These are phyloP conservation scores for Sebastes cheni DNA, from an alignment of 2,797 vertebrate genomes.

Conservation along the genomic window DNA sequence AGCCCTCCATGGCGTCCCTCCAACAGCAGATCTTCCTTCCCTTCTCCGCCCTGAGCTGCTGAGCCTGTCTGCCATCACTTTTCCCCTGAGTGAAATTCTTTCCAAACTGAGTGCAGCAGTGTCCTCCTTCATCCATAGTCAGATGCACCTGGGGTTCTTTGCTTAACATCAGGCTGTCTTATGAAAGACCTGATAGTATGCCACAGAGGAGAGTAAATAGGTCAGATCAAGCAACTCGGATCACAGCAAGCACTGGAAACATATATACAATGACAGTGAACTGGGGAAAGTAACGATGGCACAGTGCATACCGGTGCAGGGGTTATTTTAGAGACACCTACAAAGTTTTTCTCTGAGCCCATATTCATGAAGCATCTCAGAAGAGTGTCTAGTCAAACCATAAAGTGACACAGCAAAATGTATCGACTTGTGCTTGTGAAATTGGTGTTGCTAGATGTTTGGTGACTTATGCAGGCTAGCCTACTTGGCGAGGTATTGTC, in stretches of 20 bases:
- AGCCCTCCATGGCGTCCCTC: conserved; percentile 30
- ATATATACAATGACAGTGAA: background rate
- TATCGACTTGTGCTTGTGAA: background rate
- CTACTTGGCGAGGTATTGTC: background rate
- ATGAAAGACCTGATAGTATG: background rate
- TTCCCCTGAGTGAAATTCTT: conserved; percentile 11
- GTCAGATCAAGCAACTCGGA: background rate
- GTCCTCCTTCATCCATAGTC: conserved; percentile 37
- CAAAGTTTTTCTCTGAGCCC: background rate
- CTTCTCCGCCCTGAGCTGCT: conserved; percentile 35
- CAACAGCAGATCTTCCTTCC: conserved; percentile 30
- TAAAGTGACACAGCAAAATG: background rate
- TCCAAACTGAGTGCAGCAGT: conserved; percentile 7
- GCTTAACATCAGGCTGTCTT: background rate
- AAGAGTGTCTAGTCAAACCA: background rate
- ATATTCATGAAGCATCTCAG: conserved; percentile 43
- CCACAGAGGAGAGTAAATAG: background rate
- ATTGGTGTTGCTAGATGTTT: background rate
- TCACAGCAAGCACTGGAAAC: conserved; percentile 1
- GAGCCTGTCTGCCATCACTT: conserved; percentile 39
- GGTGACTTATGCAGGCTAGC: background rate
- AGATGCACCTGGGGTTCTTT: conserved; percentile 18
- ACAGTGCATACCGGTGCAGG: background rate
- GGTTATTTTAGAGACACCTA: background rate
- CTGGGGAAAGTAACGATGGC: background rate